Conservation (phyloP, 2,888 invertebrate species). For the Hirtodrosophila confusa region DNA sequence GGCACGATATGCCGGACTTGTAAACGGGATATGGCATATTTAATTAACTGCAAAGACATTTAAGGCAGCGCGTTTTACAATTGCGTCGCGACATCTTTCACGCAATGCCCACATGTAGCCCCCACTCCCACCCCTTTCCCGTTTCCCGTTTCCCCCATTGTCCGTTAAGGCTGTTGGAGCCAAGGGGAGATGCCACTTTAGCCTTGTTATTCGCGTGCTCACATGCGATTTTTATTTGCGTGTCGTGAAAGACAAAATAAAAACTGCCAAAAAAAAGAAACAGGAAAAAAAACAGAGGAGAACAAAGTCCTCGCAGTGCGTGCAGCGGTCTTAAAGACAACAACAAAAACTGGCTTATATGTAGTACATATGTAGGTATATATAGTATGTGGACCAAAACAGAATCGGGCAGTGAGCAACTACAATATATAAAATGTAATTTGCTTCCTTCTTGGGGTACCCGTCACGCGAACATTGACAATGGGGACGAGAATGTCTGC, state of each 20-base stretch:
- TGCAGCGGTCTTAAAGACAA: slow-evolving; percentile 31
- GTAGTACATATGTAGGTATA: slow-evolving; percentile 4
- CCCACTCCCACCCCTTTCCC: not conserved
- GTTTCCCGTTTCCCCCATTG: not conserved
- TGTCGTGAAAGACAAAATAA: slow-evolving; percentile 60
- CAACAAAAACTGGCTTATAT: slow-evolving; percentile 25
- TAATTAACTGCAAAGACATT: slow-evolving; percentile 79
- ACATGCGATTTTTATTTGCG: slow-evolving; percentile 82
- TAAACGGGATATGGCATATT: slow-evolving; percentile 55
- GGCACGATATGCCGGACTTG: slow-evolving; percentile 23
- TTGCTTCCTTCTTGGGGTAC: slow-evolving; percentile 43
- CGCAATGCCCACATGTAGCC: slow-evolving; percentile 50
- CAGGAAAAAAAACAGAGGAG: slow-evolving; percentile 11
- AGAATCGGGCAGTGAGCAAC: slow-evolving; percentile 30
- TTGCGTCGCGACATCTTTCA: slow-evolving; percentile 66
- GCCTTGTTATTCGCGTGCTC: slow-evolving; percentile 74
- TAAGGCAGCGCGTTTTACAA: slow-evolving; percentile 67
- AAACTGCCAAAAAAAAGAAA: slow-evolving; percentile 55
- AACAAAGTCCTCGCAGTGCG: slow-evolving; percentile 60
- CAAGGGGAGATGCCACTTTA: slow-evolving; percentile 42
- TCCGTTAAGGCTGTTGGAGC: not conserved
- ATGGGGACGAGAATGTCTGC: slow-evolving; percentile 40
- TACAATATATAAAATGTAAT: slow-evolving; percentile 60
- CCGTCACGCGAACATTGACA: slow-evolving; percentile 59
- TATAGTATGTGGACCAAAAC: slow-evolving; percentile 11